Conservation (phyloP, 2,888 invertebrate genomes). For the Oxystoma pomonae region DNA sequence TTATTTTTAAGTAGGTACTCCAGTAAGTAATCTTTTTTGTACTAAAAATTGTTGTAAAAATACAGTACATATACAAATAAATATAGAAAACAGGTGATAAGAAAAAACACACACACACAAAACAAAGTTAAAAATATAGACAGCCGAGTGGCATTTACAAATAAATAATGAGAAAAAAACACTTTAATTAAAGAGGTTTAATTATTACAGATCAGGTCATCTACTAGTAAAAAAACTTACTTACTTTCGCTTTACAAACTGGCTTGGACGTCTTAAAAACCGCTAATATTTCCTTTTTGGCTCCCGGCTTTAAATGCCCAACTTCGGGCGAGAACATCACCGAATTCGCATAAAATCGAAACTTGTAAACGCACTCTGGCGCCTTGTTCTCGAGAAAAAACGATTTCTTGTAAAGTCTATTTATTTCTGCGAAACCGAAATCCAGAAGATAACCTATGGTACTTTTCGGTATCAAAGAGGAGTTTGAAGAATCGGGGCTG, state of each 20-base stretch:
- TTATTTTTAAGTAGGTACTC: too few relatives aligned
- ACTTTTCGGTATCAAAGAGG: slow-evolving; percentile 3
- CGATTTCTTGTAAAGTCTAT: slow-evolving; percentile 40
- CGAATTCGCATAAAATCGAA: slow-evolving; percentile 42
- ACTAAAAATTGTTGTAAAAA: too few relatives aligned
- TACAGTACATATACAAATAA: too few relatives aligned
- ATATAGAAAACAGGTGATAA: too few relatives aligned
- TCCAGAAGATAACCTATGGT: slow-evolving; percentile 39
- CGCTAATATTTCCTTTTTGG: slow-evolving; percentile 51
- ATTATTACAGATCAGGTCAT: neutral
- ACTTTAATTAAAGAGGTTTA: too few relatives aligned
- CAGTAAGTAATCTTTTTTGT: too few relatives aligned
- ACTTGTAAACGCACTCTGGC: slow-evolving; percentile 39
- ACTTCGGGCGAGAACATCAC: slow-evolving; percentile 50
- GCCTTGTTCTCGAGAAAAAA: slow-evolving; percentile 49
- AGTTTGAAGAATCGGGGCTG: slow-evolving; percentile 8
- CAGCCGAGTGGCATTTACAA: too few relatives aligned
- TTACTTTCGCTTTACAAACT: slow-evolving; percentile 37
- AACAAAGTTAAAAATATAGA: too few relatives aligned
- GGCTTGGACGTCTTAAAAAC: slow-evolving; percentile 50
- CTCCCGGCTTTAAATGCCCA: slow-evolving; percentile 47
- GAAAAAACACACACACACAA: too few relatives aligned
- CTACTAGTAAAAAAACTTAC: neutral
- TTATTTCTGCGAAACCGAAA: slow-evolving; percentile 43
- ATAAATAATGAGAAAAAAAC: too few relatives aligned